Percentiles rank a stretch among this genome's conserved stretches.
Evolutionary conservation across 2,888 invertebrate species (phyloP).

Genomic region (Acrobasis consociella): DNA sequence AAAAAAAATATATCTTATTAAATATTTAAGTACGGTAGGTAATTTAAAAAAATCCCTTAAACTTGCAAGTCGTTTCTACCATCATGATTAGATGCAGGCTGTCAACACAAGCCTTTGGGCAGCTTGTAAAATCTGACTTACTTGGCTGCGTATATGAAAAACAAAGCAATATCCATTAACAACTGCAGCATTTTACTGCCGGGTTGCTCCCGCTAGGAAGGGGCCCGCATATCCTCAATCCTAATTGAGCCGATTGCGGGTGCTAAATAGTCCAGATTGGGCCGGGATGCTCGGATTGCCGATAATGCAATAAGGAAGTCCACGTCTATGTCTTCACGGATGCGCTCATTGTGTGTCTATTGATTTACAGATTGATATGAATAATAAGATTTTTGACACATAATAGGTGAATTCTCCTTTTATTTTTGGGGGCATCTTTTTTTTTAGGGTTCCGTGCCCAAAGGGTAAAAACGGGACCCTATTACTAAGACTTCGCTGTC

Average conservation of each 20-base stretch:
- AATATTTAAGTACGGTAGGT: too few species aligned
- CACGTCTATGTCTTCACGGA: conserved; percentile 56
- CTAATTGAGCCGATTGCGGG: conserved; percentile 78
- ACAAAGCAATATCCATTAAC: background rate
- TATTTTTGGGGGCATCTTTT: too few species aligned
- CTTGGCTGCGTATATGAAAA: background rate
- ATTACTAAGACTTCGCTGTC: too few species aligned
- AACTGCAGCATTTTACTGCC: conserved; percentile 49
- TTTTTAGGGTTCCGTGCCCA: too few species aligned
- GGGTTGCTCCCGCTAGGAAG: conserved; percentile 53
- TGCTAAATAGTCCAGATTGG: conserved; percentile 80
- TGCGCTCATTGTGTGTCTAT: conserved; percentile 25
- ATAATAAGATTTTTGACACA: background rate
- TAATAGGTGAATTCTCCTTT: too few species aligned
- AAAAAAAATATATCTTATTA: too few species aligned
- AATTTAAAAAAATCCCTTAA: too few species aligned
- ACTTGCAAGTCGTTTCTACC: too few species aligned
- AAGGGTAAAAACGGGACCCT: too few species aligned
- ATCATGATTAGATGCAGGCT: too few species aligned
- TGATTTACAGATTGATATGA: conserved; percentile 27
- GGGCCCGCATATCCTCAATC: conserved; percentile 80
- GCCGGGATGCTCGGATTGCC: conserved; percentile 71
- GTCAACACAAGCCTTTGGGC: too few species aligned
- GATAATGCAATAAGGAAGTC: conserved; percentile 76
- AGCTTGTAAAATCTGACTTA: too few species aligned